phyloP scores from a whole-genome alignment of 2,113 vertebrate genomes.

The Anarrhichthys ocellatus region DNA sequence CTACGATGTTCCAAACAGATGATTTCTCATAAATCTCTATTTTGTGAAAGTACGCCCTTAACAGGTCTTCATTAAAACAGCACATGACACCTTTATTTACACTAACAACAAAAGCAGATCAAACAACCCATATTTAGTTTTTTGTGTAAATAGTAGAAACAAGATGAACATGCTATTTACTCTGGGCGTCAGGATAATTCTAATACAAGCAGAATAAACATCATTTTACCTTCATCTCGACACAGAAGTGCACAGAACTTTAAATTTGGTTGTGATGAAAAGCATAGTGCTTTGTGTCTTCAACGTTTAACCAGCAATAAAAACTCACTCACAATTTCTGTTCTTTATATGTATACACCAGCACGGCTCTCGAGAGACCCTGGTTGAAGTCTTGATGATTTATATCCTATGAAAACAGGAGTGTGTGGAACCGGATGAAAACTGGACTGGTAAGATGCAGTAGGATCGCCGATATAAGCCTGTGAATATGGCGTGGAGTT shows the following conservation, averaged over 20 bases:
- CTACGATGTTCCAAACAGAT: not conserved
- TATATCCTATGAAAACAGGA: conserved; percentile 71
- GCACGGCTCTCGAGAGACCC: conserved; percentile 34
- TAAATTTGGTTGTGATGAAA: not conserved
- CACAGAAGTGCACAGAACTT: not conserved
- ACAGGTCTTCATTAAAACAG: not conserved
- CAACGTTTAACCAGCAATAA: not conserved
- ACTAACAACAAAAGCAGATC: conserved; percentile 24
- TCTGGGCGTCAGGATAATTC: not conserved
- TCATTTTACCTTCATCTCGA: not conserved
- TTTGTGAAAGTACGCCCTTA: not conserved
- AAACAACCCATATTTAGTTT: not conserved
- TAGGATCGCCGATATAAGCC: conserved; percentile 9
- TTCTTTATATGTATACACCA: conserved; percentile 72
- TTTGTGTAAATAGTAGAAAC: not conserved
- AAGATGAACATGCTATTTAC: not conserved
- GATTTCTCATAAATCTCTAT: conserved; percentile 11
- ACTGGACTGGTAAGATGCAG: conserved; percentile 53
- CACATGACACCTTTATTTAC: conserved; percentile 23
- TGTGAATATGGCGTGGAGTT: conserved; percentile 33
- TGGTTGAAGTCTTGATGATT: conserved; percentile 47
- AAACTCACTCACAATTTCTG: not conserved
- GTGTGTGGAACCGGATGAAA: conserved; percentile 59
- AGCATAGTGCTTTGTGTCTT: not conserved
- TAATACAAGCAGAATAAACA: not conserved